Conservation (phyloP, 2,113 vertebrate species). For the Notiomystis cincta region DNA sequence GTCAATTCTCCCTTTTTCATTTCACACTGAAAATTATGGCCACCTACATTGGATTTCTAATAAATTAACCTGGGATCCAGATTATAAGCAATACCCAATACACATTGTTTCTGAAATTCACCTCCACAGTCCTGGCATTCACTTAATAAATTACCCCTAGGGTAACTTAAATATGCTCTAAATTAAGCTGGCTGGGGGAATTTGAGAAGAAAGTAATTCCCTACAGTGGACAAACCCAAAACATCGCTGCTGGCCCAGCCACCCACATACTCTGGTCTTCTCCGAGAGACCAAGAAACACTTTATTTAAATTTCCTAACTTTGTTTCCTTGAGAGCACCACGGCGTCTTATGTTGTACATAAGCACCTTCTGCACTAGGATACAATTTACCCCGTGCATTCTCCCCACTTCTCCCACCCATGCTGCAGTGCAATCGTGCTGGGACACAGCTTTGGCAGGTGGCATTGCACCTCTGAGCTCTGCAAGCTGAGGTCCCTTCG, state of each 20-base stretch:
- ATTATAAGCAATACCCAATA: neutral
- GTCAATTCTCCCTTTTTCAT: neutral
- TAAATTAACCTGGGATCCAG: neutral
- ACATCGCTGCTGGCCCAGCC: neutral
- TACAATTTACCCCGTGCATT: neutral
- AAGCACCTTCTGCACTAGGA: neutral
- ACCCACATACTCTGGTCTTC: neutral
- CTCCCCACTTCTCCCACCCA: neutral
- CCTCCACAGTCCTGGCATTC: neutral
- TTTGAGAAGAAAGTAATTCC: neutral
- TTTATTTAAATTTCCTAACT: neutral
- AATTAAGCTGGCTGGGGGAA: neutral
- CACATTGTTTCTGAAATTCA: neutral
- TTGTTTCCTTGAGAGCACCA: neutral
- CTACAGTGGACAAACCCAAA: constrained; percentile 3
- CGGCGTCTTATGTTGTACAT: neutral
- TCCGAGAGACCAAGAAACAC: neutral
- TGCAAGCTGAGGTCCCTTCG: neutral
- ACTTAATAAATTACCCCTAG: neutral
- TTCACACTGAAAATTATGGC: neutral
- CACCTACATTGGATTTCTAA: neutral
- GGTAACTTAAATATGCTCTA: constrained; percentile 2
- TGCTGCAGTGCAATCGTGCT: rapidly evolving
- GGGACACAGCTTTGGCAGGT: neutral
- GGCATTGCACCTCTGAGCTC: neutral